phyloP scores from a whole-genome alignment of 2,113 vertebrate species.

The Phyllopteryx taeniolatus region DNA sequence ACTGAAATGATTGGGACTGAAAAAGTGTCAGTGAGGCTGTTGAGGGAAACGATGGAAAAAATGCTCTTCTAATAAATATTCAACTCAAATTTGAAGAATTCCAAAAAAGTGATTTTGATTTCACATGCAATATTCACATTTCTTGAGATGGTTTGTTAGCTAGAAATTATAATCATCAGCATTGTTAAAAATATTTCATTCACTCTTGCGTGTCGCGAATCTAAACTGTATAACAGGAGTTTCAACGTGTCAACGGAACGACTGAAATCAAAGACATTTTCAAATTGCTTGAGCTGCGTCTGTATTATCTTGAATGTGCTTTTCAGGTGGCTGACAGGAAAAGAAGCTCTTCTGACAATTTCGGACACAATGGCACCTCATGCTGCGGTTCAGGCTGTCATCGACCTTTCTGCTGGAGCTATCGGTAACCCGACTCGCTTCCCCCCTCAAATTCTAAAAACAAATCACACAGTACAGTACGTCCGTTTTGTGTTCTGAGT shows the following conservation, averaged over 20 bases:
- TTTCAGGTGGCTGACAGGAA: conserved; percentile 21
- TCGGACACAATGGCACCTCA: conserved; percentile 74
- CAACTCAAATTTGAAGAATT: too few relatives aligned
- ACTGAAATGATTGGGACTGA: too few relatives aligned
- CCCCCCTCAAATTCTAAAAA: not conserved
- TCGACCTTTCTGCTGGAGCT: conserved; percentile 92
- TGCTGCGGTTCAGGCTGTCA: conserved; percentile 85
- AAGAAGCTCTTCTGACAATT: conserved; percentile 12
- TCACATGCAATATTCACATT: too few relatives aligned
- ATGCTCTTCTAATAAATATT: too few relatives aligned
- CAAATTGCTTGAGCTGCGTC: not conserved
- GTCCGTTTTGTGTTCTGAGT: not conserved
- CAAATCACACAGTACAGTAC: not conserved
- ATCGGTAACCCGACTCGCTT: conserved; percentile 75
- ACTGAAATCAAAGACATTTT: not conserved
- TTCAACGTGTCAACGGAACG: not conserved
- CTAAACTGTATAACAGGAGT: too few relatives aligned
- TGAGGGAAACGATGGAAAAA: too few relatives aligned
- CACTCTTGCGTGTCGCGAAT: too few relatives aligned
- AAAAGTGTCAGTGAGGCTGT: too few relatives aligned
- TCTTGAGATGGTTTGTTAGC: too few relatives aligned
- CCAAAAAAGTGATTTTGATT: too few relatives aligned
- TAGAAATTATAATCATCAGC: too few relatives aligned
- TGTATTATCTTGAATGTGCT: not conserved
- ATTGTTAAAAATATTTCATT: too few relatives aligned